phyloP scores from a whole-genome alignment of 2,888 invertebrate genomes.

The Latrodectus hesperus region DNA sequence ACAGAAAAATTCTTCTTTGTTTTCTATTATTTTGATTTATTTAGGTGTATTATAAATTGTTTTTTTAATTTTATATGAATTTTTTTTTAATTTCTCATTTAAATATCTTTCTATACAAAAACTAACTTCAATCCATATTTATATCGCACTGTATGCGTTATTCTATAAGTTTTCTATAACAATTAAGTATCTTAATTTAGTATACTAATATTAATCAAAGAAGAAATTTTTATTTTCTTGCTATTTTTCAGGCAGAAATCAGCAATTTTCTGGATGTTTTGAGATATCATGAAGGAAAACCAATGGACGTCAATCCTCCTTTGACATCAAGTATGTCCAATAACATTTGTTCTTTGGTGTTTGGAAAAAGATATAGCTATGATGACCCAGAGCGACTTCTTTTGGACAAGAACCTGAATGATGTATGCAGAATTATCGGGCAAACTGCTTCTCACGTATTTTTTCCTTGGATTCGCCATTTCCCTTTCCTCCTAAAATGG shows the following conservation, averaged over 20 bases:
- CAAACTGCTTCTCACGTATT: conserved; percentile 24
- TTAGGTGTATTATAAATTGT: no score
- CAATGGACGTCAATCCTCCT: conserved; percentile 49
- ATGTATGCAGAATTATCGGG: neutral
- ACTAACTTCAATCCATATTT: no score
- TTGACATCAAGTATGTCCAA: conserved; percentile 70
- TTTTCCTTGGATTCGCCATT: conserved; percentile 32
- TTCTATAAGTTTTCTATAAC: neutral
- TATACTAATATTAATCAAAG: no score
- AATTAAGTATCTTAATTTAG: neutral
- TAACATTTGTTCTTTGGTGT: conserved; percentile 70
- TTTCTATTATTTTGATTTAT: no score
- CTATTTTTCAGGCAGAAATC: conserved; percentile 62
- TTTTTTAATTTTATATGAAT: no score
- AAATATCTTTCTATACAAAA: no score
- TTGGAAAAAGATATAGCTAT: conserved; percentile 70
- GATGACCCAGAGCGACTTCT: conserved; percentile 59
- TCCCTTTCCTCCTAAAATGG: conserved; percentile 21
- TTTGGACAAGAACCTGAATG: conserved; percentile 31
- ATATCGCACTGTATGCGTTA: no score
- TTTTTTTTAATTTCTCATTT: no score
- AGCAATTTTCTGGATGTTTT: conserved; percentile 54
- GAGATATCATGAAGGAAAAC: conserved; percentile 37
- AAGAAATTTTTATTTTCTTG: neutral
- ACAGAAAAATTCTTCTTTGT: no score